A percentile compares a stretch with the other conserved stretches of the same genome.
Conservation (phyloP, 2,888 invertebrate species). For the Thecocarcelia acutangulata region DNA sequence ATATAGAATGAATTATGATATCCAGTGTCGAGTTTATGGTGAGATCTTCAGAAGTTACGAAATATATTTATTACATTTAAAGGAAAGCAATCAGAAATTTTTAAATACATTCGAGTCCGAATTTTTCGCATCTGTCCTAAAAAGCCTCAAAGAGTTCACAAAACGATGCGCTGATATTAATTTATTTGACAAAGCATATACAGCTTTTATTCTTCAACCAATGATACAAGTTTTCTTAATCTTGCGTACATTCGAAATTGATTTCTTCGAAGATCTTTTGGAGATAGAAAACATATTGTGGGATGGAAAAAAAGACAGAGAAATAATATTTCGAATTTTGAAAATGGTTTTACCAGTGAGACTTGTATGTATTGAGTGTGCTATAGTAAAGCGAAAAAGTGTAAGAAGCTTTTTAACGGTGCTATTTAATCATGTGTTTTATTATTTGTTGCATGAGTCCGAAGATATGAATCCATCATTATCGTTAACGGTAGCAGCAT, state of each 20-base stretch:
- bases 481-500: constrained; percentile 71
- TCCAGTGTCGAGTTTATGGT: constrained; percentile 72
- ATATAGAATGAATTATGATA: constrained; percentile 72
- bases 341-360: constrained; percentile 73
- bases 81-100: constrained; percentile 27
- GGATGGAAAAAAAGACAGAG: constrained; percentile 44
- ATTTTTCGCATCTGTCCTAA: constrained; percentile 73
- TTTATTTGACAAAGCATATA: constrained; percentile 71
- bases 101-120: constrained; percentile 72
- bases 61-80: constrained; percentile 67
- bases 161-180: constrained; percentile 72
- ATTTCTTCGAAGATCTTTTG: constrained; percentile 76
- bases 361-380: constrained; percentile 74
- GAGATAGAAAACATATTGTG: constrained; percentile 74
- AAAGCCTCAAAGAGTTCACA: constrained; percentile 72
- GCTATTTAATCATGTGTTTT: constrained; percentile 65
- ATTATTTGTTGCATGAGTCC: background rate
- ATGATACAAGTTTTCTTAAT: constrained; percentile 73
- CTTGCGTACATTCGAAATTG: constrained; percentile 71
- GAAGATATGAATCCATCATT: constrained; percentile 50
- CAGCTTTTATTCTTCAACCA: constrained; percentile 66
- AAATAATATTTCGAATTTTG: constrained; percentile 63
- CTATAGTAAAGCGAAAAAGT: constrained; percentile 73
- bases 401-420: constrained; percentile 38
- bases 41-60: constrained; percentile 74